These are phyloP conservation scores for Lasaia peninsularis DNA, from an alignment of 1,140 invertebrate genomes.

Conservation along the genomic window DNA sequence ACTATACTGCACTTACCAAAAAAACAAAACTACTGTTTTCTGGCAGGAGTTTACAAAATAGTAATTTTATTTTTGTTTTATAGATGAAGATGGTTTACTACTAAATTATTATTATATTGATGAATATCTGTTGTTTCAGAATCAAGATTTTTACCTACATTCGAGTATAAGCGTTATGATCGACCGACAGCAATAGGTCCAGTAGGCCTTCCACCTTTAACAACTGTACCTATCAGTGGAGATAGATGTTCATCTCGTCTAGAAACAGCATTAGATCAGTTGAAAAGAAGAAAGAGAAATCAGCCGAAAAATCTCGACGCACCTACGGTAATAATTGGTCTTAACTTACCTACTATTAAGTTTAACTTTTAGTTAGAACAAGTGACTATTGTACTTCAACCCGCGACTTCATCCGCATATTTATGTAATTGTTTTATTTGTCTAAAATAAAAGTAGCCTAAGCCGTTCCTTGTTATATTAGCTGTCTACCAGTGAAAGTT, in stretches of 20 bases:
- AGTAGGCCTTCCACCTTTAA: conserved; percentile 43
- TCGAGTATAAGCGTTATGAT: conserved; percentile 57
- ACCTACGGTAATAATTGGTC: conserved; percentile 51
- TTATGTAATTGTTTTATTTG: too few species aligned
- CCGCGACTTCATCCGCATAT: too few species aligned
- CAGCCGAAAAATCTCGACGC: conserved; percentile 74
- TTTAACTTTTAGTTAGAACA: too few species aligned
- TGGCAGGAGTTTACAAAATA: too few species aligned
- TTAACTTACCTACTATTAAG: too few species aligned
- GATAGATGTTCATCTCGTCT: conserved; percentile 75
- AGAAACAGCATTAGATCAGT: conserved; percentile 77
- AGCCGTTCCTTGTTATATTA: too few species aligned
- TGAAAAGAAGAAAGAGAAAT: conserved; percentile 75
- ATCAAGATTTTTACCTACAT: conserved; percentile 65
- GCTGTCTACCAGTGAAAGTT: too few species aligned
- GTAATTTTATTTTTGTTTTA: too few species aligned
- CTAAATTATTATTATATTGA: background rate
- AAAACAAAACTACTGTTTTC: too few species aligned
- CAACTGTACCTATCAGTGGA: conserved; percentile 50
- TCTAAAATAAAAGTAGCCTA: too few species aligned
- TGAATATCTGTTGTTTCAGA: conserved; percentile 42
- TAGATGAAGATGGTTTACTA: background rate
- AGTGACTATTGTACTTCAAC: too few species aligned
- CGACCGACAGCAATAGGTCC: conserved; percentile 33
- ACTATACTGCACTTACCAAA: too few species aligned